Evolutionary conservation across 2,888 invertebrate species (phyloP).

Genomic region (Graphium colonna): DNA sequence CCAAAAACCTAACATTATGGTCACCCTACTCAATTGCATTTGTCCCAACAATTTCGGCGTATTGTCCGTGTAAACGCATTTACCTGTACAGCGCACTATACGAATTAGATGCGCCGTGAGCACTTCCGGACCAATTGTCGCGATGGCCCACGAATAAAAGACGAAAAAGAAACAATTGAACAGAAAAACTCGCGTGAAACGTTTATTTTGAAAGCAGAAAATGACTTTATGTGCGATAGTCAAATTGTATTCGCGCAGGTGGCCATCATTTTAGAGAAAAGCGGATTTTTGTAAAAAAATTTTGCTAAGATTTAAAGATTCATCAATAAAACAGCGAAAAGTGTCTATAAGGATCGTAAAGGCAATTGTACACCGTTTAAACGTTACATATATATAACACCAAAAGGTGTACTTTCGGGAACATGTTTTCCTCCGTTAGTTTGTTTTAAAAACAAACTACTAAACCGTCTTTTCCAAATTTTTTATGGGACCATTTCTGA

Average conservation of each 20-base stretch:
- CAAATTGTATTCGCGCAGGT: neutral
- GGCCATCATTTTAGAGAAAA: neutral
- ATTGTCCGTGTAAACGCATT: slow-evolving; percentile 23
- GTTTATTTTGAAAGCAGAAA: slow-evolving; percentile 11
- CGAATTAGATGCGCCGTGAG: slow-evolving; percentile 23
- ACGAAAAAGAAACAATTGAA: neutral
- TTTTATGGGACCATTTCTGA: too few species aligned
- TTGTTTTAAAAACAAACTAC: too few species aligned
- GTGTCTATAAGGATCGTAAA: too few species aligned
- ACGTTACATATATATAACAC: too few species aligned
- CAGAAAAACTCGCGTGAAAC: slow-evolving; percentile 9
- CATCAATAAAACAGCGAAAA: too few species aligned
- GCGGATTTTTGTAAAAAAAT: neutral
- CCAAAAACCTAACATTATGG: neutral
- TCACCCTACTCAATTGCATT: slow-evolving; percentile 6
- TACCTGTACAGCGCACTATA: slow-evolving; percentile 29
- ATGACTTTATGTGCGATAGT: neutral
- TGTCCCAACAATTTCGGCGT: slow-evolving; percentile 12
- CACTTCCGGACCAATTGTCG: slow-evolving; percentile 22
- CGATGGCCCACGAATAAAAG: slow-evolving; percentile 2
- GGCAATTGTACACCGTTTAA: too few species aligned
- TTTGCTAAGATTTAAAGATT: too few species aligned
- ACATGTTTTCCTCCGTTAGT: too few species aligned
- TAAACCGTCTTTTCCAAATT: too few species aligned
- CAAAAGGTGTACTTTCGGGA: too few species aligned